phyloP scores from a whole-genome alignment of 2,888 invertebrate species.

The Molorchus minor region DNA sequence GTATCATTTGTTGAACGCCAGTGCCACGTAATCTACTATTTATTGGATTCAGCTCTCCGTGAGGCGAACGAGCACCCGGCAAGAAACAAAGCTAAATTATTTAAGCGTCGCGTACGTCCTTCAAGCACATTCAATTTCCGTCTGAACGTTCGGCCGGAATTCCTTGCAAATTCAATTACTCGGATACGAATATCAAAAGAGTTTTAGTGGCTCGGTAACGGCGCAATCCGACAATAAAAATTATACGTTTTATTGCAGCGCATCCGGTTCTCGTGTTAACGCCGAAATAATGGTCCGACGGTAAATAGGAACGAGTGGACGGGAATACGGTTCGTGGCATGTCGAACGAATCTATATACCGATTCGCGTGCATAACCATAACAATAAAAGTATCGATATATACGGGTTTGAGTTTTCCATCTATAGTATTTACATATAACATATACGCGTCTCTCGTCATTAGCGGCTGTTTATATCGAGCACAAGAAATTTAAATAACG shows the following conservation, averaged over 20 bases:
- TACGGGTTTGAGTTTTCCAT: too few relatives aligned
- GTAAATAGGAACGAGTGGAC: too few relatives aligned
- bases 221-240: constrained; percentile 18
- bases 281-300: constrained; percentile 13
- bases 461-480: too few relatives aligned
- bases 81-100: constrained; percentile 14
- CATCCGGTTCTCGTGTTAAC: constrained; percentile 11
- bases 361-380: too few relatives aligned
- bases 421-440: too few relatives aligned
- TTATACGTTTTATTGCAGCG: constrained; percentile 15
- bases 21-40: constrained; percentile 1
- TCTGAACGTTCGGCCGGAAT: constrained; percentile 1
- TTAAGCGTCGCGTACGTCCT: constrained; percentile 9
- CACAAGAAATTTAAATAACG: too few relatives aligned
- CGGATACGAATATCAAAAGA: constrained; percentile 11
- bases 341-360: too few relatives aligned
- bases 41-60: neutral
- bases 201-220: constrained; percentile 4
- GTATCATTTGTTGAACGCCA: neutral
- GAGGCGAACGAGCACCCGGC: neutral
- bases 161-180: constrained; percentile 12
- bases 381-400: too few relatives aligned
- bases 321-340: too few relatives aligned
- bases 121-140: constrained; percentile 16
- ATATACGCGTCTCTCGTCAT: too few relatives aligned